Evolutionary conservation across 1,140 invertebrate species (phyloP).

Genomic region (Trachymyrmex septentrionalis): DNA sequence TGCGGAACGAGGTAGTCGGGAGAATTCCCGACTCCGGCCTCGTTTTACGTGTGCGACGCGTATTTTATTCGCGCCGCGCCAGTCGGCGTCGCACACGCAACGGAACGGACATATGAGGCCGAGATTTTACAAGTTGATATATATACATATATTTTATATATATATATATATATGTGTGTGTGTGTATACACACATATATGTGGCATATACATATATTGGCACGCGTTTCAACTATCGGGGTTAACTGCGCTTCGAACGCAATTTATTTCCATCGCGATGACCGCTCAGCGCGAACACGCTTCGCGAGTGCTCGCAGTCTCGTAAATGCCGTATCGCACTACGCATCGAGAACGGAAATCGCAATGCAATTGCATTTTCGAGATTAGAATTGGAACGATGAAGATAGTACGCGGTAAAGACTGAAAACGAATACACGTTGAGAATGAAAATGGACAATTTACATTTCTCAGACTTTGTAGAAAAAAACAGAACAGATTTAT

Average conservation of each 20-base stretch:
- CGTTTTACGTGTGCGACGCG: slow-evolving; percentile 51
- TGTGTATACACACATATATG: background rate
- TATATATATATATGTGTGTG: background rate
- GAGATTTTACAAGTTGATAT: slow-evolving; percentile 58
- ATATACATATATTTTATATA: too few species aligned
- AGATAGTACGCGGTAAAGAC: background rate
- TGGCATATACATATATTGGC: slow-evolving; percentile 1
- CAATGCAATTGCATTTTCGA: slow-evolving; percentile 28
- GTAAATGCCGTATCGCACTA: slow-evolving; percentile 12
- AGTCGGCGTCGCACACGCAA: slow-evolving; percentile 6
- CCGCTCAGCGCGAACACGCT: slow-evolving; percentile 4
- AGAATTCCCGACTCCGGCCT: slow-evolving; percentile 45
- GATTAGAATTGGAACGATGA: slow-evolving; percentile 11
- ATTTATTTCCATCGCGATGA: slow-evolving; percentile 71
- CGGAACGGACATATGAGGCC: slow-evolving; percentile 31
- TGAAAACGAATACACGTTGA: background rate
- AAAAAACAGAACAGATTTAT: background rate
- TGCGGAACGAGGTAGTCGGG: background rate
- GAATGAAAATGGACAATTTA: background rate
- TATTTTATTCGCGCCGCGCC: slow-evolving; percentile 49
- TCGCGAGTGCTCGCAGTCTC: slow-evolving; percentile 13
- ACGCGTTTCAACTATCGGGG: slow-evolving; percentile 52
- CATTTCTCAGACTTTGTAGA: too few species aligned
- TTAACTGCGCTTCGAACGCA: slow-evolving; percentile 71
- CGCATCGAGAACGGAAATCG: slow-evolving; percentile 52